phyloP scores from a whole-genome alignment of 1,140 invertebrate species.

The Drosophila nasuta region DNA sequence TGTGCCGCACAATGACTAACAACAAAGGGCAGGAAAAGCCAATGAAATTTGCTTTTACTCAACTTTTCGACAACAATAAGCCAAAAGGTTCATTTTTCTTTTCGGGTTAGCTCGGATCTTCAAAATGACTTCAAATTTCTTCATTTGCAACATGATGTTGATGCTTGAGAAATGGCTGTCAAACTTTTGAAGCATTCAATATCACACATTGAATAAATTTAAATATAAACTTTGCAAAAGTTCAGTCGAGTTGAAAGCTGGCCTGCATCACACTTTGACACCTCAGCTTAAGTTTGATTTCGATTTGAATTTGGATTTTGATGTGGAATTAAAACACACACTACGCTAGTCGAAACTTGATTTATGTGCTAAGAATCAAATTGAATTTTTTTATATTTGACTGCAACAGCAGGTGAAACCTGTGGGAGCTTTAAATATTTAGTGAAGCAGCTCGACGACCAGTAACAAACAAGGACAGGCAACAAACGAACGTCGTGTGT shows the following conservation, averaged over 20 bases:
- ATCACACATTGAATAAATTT: constrained; percentile 17
- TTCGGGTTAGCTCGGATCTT: not conserved
- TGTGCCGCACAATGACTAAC: constrained; percentile 8
- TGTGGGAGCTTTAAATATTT: constrained; percentile 66
- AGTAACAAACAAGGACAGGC: constrained; percentile 1
- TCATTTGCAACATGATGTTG: not conserved
- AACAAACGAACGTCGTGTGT: constrained; percentile 48
- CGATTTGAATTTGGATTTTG: not conserved
- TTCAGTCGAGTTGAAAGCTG: not conserved
- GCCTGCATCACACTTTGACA: constrained; percentile 4
- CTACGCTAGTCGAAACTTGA: constrained; percentile 23
- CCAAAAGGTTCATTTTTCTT: constrained; percentile 30
- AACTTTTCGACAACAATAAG: constrained; percentile 23
- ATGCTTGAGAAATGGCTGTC: constrained; percentile 17
- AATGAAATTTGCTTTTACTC: constrained; percentile 28
- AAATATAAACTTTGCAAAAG: constrained; percentile 4
- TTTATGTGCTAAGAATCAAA: constrained; percentile 30
- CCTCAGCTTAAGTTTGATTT: constrained; percentile 6
- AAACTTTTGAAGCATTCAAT: constrained; percentile 15
- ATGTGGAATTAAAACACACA: not conserved
- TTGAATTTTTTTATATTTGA: constrained; percentile 71
- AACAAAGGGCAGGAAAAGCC: constrained; percentile 22
- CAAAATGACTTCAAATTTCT: constrained; percentile 5
- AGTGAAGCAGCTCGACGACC: constrained; percentile 54
- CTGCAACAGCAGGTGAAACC: constrained; percentile 4